Conservation (phyloP, 2,113 vertebrate species). For the Laterallus jamaicensis region DNA sequence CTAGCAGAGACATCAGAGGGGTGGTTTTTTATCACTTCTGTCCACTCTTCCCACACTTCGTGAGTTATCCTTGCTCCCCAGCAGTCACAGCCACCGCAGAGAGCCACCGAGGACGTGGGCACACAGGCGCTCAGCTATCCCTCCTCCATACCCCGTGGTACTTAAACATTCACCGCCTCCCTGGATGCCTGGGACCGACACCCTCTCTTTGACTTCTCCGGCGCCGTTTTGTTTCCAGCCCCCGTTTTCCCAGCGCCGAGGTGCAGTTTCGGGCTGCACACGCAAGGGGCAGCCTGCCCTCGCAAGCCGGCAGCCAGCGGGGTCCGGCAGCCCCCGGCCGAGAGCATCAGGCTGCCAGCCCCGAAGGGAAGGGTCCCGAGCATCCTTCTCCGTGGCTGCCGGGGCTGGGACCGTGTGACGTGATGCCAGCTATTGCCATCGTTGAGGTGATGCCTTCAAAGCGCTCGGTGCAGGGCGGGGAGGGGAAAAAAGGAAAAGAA, state of each 20-base stretch:
- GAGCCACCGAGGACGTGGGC: accelerated
- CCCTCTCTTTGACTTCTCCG: neutral
- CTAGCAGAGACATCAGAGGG: neutral
- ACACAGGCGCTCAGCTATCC: neutral
- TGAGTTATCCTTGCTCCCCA: neutral
- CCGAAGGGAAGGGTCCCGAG: neutral
- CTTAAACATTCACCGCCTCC: neutral
- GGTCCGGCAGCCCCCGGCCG: neutral
- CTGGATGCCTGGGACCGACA: neutral
- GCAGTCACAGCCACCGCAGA: accelerated
- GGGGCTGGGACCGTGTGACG: neutral
- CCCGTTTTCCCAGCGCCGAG: neutral
- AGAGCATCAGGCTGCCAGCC: neutral
- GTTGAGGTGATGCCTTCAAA: neutral
- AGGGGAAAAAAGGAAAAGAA: too few relatives aligned
- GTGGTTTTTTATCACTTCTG: neutral
- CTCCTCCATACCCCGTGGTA: neutral
- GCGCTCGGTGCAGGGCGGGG: neutral
- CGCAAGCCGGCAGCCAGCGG: neutral
- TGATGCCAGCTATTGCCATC: neutral
- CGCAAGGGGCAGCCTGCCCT: neutral
- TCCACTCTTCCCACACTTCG: neutral
- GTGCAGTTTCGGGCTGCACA: neutral
- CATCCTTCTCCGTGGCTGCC: neutral
- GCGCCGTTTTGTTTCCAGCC: neutral